A percentile compares a stretch with the other conserved stretches of the same genome.
Conservation (phyloP, 2,797 vertebrate species). For the Decapterus maruadsi region DNA sequence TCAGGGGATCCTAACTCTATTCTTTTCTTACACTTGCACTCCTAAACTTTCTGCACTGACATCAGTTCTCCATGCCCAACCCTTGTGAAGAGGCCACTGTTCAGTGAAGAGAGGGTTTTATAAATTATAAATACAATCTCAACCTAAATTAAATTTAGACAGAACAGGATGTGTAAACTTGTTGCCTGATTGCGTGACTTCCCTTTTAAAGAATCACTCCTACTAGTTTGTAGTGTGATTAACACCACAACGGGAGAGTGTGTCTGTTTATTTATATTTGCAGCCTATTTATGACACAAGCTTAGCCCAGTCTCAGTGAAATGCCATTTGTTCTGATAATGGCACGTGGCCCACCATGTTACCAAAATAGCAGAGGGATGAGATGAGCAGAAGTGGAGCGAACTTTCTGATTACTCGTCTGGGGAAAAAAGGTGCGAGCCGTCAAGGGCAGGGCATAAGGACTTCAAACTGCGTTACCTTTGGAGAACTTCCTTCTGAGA, state of each 20-base stretch:
- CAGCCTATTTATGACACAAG: not conserved
- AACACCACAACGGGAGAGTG: no score
- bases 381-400: constrained; percentile 10
- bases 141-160: no score
- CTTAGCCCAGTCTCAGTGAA: constrained; percentile 1
- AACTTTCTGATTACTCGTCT: constrained; percentile 55
- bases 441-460: constrained; percentile 56
- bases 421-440: constrained; percentile 29
- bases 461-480: constrained; percentile 66
- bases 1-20: no score
- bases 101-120: not conserved
- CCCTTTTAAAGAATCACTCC: no score
- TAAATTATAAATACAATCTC: no score
- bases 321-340: not conserved
- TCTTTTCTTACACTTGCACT: no score
- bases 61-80: no score
- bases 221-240: no score
- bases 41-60: no score
- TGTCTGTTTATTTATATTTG: not conserved
- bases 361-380: not conserved
- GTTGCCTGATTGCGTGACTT: no score
- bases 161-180: no score
- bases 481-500: constrained; percentile 63
- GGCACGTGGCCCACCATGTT: not conserved
- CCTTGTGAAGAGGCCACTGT: constrained; percentile 2